These are phyloP conservation scores for Serranus cabrilla DNA, from an alignment of 2,797 vertebrate genomes.

Conservation along the genomic window DNA sequence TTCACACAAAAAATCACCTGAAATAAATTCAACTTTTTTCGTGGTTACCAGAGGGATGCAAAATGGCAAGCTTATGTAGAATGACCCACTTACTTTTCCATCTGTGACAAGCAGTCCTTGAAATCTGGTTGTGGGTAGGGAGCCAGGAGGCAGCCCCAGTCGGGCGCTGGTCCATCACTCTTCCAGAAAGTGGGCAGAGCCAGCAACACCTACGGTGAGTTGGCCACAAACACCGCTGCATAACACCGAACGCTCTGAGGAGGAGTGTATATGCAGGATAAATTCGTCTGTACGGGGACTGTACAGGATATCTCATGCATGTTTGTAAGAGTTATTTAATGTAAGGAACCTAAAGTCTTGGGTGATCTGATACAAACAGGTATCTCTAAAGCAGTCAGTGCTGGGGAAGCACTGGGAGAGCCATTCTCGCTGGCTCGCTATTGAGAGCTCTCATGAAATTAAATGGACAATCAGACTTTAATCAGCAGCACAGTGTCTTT, in stretches of 20 bases:
- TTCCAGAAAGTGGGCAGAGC: constrained; percentile 81
- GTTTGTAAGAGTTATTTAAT: constrained; percentile 4
- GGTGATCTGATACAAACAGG: constrained; percentile 25
- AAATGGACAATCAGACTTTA: constrained; percentile 82
- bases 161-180: constrained; percentile 79
- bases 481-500: constrained; percentile 82
- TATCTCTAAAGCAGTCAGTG: constrained; percentile 11
- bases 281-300: constrained; percentile 22
- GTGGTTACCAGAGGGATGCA: constrained; percentile 40
- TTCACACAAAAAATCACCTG: neutral
- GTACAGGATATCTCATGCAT: constrained; percentile 3
- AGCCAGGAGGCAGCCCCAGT: constrained; percentile 78
- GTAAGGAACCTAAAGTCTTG: constrained; percentile 14
- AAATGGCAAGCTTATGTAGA: constrained; percentile 69
- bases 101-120: constrained; percentile 83
- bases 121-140: constrained; percentile 76
- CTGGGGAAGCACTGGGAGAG: constrained; percentile 41
- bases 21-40: constrained; percentile 10
- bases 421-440: constrained; percentile 50
- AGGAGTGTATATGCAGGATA: constrained; percentile 39
- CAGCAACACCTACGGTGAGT: constrained; percentile 76
- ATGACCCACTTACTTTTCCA: constrained; percentile 83
- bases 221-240: constrained; percentile 70
- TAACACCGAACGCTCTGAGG: constrained; percentile 50
- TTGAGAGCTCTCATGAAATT: constrained; percentile 70